Base-by-base conservation (phyloP, 2,113 vertebrate genomes). In the Chelonoidis abingdonii region DNA sequence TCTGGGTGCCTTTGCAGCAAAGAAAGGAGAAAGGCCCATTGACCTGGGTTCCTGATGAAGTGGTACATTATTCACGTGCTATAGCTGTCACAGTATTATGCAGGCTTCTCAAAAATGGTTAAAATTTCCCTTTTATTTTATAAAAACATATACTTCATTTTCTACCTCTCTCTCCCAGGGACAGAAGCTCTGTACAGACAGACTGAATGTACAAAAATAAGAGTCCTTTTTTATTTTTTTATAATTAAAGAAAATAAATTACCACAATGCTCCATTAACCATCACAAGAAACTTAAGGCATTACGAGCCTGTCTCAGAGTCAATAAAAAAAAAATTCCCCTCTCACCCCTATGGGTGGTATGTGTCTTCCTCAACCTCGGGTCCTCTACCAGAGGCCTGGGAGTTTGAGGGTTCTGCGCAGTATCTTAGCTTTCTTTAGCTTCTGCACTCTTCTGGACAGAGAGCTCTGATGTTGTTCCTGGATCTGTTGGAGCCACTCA, bases 1-100 rank as follows among this genome's bases (percentile, higher is more conserved):
- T 98, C 92, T 95, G 93, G 93, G 94, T 96, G 85, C 49, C 94
- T 97, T 95, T 88, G 85, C 95, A n/a, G 59, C 80, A 2, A 91
- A 91, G 88, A 87, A 92, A 96, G 95, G 95, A 98, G 88, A 97
- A 97, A 98, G 94, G 31, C 84, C 83, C 93, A 91, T 97, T 96
- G 95, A 97, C 91, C 92, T 93, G 83, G 62, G 78, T 95, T 95
- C 85, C 76, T 80, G 21, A 96, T 84, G 95, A 3, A 95, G 89
- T 90, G 87, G 88, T 92, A 92, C 90, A 94, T 92, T 96, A 97
- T 97, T 97, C 91, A 96, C 95, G 96, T 97, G 93, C 94, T 92
- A 94, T 25, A 1, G 59, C 92, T 95, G 65, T 93, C 86, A 96
- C 82, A 96, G 54, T 89, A 94, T 84, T 93, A 86, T 89, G 81